These are phyloP conservation scores for Propithecus perrieri DNA, from an alignment of 2,797 vertebrate species.

Conservation along the genomic window DNA sequence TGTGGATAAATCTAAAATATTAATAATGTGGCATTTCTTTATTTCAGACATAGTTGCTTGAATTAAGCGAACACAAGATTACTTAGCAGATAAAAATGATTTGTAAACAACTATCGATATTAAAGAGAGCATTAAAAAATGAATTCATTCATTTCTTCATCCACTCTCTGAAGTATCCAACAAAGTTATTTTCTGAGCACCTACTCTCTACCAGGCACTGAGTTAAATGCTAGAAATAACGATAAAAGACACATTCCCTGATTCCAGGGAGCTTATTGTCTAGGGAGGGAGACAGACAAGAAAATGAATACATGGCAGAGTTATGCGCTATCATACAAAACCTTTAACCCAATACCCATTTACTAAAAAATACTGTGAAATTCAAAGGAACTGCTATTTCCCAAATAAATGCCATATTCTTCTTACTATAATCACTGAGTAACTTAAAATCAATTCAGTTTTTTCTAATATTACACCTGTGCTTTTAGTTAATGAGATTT, in stretches of 20 bases:
- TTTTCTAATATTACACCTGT: neutral
- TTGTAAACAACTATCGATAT: neutral
- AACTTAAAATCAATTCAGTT: neutral
- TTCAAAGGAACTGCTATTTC: neutral
- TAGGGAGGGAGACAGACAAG: neutral
- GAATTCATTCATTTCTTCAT: slow-evolving; percentile 18
- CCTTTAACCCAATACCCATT: neutral
- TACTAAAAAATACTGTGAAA: neutral
- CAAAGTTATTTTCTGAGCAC: neutral
- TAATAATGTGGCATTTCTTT: slow-evolving; percentile 10
- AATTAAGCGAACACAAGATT: slow-evolving; percentile 29
- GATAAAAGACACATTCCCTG: neutral
- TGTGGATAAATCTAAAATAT: slow-evolving; percentile 51
- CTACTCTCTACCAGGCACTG: neutral
- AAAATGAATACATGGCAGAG: neutral
- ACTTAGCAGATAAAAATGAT: neutral
- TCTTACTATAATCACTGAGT: neutral
- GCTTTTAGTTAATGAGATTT: slow-evolving; percentile 7
- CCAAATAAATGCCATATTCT: neutral
- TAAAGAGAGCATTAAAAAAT: slow-evolving; percentile 24
- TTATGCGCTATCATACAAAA: neutral
- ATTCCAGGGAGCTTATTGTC: neutral
- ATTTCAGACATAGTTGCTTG: slow-evolving; percentile 12
- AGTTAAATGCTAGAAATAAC: slow-evolving; percentile 14
- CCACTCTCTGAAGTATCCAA: neutral